Percentiles rank a stretch among this genome's conserved stretches.
Conservation (phyloP, 1,140 invertebrate species). For the Ganaspis sp. region DNA sequence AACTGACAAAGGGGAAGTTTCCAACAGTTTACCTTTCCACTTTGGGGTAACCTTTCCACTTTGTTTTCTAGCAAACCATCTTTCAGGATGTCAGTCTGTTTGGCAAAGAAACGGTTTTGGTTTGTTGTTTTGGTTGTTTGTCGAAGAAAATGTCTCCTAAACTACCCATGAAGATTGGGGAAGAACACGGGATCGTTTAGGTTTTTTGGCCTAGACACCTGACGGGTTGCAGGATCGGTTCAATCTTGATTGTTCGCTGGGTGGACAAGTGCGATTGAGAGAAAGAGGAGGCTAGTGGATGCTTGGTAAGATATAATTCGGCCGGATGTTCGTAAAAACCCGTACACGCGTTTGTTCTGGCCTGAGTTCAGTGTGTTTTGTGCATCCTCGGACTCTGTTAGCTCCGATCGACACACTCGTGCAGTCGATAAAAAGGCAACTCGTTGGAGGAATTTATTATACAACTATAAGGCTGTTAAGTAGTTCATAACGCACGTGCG, state of each 20-base stretch:
- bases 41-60: neutral
- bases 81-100: neutral
- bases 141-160: neutral
- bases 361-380: slow-evolving; percentile 6
- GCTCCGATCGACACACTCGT: slow-evolving; percentile 59
- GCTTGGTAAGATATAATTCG: slow-evolving; percentile 1
- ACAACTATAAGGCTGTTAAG: slow-evolving; percentile 72
- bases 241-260: neutral
- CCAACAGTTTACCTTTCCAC: neutral
- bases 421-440: slow-evolving; percentile 72
- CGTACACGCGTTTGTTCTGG: slow-evolving; percentile 15
- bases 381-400: slow-evolving; percentile 54
- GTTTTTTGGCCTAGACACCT: neutral
- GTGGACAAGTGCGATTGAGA: neutral
- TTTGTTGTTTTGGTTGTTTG: neutral
- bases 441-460: slow-evolving; percentile 73
- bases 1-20: slow-evolving; percentile 14
- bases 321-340: slow-evolving; percentile 23
- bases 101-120: neutral
- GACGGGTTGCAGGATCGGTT: neutral
- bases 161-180: neutral
- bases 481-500: slow-evolving; percentile 49
- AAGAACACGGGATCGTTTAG: slow-evolving; percentile 9
- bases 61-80: neutral
- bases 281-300: slow-evolving; percentile 15